Conservation (phyloP, 2,888 invertebrate genomes). For the Ornithoptera priamus region DNA sequence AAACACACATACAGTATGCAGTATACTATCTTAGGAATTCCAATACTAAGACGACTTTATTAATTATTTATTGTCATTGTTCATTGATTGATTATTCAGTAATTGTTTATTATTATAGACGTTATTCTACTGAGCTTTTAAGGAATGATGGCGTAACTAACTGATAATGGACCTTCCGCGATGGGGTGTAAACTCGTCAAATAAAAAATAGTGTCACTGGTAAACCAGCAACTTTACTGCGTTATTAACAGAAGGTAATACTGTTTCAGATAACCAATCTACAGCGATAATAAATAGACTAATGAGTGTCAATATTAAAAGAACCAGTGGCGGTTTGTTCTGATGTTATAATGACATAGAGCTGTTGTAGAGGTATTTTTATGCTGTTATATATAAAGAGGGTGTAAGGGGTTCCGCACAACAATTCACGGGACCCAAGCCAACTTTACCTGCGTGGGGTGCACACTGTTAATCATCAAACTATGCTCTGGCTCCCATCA, state of each 20-base stretch:
- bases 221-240: slow-evolving; percentile 34
- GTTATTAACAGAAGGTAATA: slow-evolving; percentile 58
- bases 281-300: slow-evolving; percentile 70
- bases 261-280: slow-evolving; percentile 71
- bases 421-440: too few species aligned
- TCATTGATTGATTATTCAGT: slow-evolving; percentile 37
- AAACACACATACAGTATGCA: slow-evolving; percentile 1
- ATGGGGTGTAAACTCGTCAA: slow-evolving; percentile 45
- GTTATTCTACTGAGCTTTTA: slow-evolving; percentile 32
- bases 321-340: slow-evolving; percentile 50
- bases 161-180: slow-evolving; percentile 40
- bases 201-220: slow-evolving; percentile 36
- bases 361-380: slow-evolving; percentile 35
- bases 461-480: too few species aligned
- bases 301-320: slow-evolving; percentile 74
- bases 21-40: slow-evolving; percentile 29
- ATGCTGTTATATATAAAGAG: too few species aligned
- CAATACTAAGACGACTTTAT: slow-evolving; percentile 45
- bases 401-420: too few species aligned
- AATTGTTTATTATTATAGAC: slow-evolving; percentile 44
- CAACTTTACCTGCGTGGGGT: too few species aligned
- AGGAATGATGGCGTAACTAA: slow-evolving; percentile 18
- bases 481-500: too few species aligned
- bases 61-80: slow-evolving; percentile 42
- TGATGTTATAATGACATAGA: slow-evolving; percentile 42